A percentile compares a stretch with the other conserved stretches of the same genome.
phyloP scores from a whole-genome alignment of 2,888 invertebrate species.

The Ormyrus rosae region DNA sequence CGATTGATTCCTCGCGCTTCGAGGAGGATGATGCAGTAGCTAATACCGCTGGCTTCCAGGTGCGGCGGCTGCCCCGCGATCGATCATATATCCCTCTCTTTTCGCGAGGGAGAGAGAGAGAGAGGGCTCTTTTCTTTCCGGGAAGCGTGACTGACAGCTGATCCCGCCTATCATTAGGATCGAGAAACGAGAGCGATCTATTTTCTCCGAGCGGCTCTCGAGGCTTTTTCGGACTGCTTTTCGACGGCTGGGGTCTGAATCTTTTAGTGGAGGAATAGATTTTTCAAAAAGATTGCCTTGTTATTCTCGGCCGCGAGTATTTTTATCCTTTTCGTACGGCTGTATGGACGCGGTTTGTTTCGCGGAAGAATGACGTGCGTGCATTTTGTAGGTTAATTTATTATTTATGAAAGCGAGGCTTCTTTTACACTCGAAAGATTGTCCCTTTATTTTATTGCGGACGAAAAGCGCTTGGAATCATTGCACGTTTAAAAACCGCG shows the following conservation, averaged over 20 bases:
- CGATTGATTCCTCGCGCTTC: background rate
- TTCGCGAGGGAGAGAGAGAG: background rate
- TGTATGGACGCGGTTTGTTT: too few species aligned
- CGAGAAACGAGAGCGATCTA: background rate
- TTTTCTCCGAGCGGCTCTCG: background rate
- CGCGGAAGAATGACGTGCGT: too few species aligned
- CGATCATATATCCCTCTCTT: constrained; percentile 12
- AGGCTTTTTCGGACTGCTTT: background rate
- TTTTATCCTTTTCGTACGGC: background rate
- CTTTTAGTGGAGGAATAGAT: too few species aligned
- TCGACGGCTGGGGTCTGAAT: background rate
- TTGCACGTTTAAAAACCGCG: too few species aligned
- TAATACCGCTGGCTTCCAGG: background rate
- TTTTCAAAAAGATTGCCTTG: background rate
- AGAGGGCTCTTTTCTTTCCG: background rate
- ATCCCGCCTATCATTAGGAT: constrained; percentile 23
- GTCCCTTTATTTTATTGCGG: too few species aligned
- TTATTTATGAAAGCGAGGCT: too few species aligned
- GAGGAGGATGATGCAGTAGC: background rate
- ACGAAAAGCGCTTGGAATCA: too few species aligned
- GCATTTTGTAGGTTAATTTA: too few species aligned
- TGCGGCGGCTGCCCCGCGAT: constrained; percentile 1
- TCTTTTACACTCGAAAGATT: too few species aligned
- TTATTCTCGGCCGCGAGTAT: background rate
- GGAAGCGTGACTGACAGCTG: constrained; percentile 15